Evolutionary conservation across 2,888 invertebrate genomes (phyloP).

Genomic region (Tanytarsus gracilentus): DNA sequence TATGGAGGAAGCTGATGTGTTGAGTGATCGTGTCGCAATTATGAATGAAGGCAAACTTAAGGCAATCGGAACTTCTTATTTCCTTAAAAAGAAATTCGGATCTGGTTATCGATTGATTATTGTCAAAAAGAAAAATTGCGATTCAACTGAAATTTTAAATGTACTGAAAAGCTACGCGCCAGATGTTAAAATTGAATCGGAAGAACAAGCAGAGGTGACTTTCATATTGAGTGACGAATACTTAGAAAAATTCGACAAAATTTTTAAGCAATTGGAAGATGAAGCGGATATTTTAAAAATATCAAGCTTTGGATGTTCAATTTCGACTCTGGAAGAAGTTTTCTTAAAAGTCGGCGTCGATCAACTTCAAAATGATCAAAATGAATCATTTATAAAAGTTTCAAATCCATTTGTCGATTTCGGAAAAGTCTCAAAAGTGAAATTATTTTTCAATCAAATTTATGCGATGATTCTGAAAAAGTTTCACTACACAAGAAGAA

Average conservation of each 20-base stretch:
- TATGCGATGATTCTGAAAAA: constrained; percentile 9
- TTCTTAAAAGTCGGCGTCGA: constrained; percentile 63
- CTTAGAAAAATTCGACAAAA: constrained; percentile 53
- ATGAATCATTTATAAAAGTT: not conserved
- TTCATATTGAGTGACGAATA: constrained; percentile 58
- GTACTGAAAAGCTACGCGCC: constrained; percentile 57
- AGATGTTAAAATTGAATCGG: constrained; percentile 54
- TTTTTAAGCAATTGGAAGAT: constrained; percentile 59
- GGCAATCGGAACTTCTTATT: constrained; percentile 72
- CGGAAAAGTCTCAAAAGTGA: not conserved
- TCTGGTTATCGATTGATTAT: constrained; percentile 68
- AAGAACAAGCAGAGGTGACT: constrained; percentile 62
- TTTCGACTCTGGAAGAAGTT: constrained; percentile 84
- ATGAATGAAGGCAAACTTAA: constrained; percentile 73
- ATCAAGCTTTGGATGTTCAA: constrained; percentile 64
- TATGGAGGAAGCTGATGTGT: constrained; percentile 84
- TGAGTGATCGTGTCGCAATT: constrained; percentile 81
- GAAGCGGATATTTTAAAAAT: constrained; percentile 52
- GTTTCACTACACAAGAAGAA: not conserved
- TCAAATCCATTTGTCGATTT: not conserved
- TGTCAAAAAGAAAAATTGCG: constrained; percentile 48
- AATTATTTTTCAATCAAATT: not conserved
- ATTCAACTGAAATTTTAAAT: constrained; percentile 47
- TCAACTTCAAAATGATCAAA: not conserved
- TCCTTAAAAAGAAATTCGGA: constrained; percentile 74